Conservation (phyloP, 2,888 invertebrate genomes). For the Spialia ferax region DNA sequence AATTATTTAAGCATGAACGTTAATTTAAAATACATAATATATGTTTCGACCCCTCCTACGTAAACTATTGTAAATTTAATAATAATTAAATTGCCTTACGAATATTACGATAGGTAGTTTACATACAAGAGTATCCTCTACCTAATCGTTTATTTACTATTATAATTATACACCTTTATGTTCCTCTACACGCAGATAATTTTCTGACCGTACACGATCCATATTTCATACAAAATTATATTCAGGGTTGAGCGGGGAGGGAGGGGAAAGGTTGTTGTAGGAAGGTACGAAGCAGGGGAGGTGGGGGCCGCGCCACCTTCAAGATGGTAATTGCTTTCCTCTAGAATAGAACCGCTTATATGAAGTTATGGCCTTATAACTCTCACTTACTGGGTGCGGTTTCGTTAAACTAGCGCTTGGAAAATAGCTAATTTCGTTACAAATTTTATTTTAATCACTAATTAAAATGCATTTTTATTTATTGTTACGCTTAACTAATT, state of each 20-base stretch:
- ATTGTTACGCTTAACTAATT: too few species aligned
- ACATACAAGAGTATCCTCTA: neutral
- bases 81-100: too few species aligned
- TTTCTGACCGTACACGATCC: conserved; percentile 36
- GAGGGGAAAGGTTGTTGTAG: conserved; percentile 17
- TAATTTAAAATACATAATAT: too few species aligned
- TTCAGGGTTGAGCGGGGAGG: conserved; percentile 17
- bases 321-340: conserved; percentile 41
- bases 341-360: conserved; percentile 41
- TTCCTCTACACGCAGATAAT: conserved; percentile 18
- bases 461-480: too few species aligned
- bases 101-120: neutral
- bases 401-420: conserved; percentile 18
- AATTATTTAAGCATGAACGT: neutral
- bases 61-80: too few species aligned
- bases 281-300: conserved; percentile 9
- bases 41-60: too few species aligned
- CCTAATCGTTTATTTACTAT: conserved; percentile 19
- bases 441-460: too few species aligned
- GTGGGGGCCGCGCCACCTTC: conserved; percentile 34
- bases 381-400: conserved; percentile 38
- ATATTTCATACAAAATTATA: conserved; percentile 41
- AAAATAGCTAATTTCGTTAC: neutral
- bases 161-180: neutral
- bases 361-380: conserved; percentile 40